Base-by-base conservation (phyloP, 2,888 invertebrate species). In the Tipula confusa region DNA sequence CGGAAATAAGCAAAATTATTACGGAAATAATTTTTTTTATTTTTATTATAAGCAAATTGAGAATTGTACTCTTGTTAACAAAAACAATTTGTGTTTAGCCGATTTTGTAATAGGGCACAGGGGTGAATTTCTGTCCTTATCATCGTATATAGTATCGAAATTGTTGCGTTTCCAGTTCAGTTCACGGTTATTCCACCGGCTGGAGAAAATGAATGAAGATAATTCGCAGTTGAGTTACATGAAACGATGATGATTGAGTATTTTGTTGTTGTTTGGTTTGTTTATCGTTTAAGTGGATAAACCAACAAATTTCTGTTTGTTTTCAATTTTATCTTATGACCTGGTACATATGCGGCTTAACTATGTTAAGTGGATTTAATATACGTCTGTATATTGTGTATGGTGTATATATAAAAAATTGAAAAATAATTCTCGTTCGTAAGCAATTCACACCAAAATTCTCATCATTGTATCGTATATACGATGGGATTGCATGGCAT, bases 401-500 rank as follows among this genome's bases (percentile, higher is more conserved):
- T 64, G n/a, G n/a, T n/a, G n/a, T n/a, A n/a, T n/a, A n/a, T n/a
- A n/a, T n/a, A n/a, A n/a, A n/a, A n/a, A n/a, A n/a, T n/a, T n/a
- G n/a, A n/a, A 5, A 31, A 31, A n/a, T 43, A 43, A n/a, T 43
- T 18, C 24, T 64, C n/a, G 5, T 64, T 64, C 7, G 2, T 64
- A 24, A 64, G 24, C 24, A 64, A 64, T 64, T 64, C 64, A 64
- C 64, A 64, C 64, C 64, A 64, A 64, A 64, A 64, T 64, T 64
- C 64, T 24, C 64, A 64, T 64, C 64, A 64, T 64, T 64, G 64
- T 18, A 18, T 64, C 24, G 15, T 15, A 43, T 15, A n/a, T 43
- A 43, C 9, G n/a, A 43, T 43, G 24, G 24, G 24, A 64, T 64
- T 64, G 64, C 64, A 64, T 64, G 18, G 9, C 18, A 64, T 18